phyloP scores from a whole-genome alignment of 2,888 invertebrate genomes.

The Erebia ligea region DNA sequence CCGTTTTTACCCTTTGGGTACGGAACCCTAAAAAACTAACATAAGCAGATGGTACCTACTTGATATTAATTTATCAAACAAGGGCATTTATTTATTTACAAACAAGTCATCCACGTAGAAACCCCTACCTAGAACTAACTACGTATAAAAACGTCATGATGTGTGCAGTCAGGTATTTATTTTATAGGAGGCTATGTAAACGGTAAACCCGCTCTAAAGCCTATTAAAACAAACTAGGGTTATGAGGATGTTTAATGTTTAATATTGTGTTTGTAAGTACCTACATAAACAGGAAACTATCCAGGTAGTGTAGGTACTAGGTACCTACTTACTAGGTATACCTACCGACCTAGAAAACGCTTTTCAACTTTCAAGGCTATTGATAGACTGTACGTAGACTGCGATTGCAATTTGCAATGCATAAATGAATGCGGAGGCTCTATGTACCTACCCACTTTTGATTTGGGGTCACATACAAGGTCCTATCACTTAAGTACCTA shows the following conservation, averaged over 20 bases:
- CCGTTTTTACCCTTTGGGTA: too few species aligned
- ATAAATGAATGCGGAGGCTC: too few species aligned
- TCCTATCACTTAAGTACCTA: too few species aligned
- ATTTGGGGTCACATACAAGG: too few species aligned
- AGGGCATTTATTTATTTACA: background rate
- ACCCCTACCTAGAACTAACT: background rate
- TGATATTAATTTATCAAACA: background rate
- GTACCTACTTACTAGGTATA: too few species aligned
- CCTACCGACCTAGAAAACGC: too few species aligned
- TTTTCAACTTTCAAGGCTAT: background rate
- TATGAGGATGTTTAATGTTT: background rate
- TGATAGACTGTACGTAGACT: background rate
- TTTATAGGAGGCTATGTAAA: background rate
- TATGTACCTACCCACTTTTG: too few species aligned
- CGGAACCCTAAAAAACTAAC: too few species aligned
- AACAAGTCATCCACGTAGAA: slow-evolving; percentile 9
- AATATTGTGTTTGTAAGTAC: background rate
- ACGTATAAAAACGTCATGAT: slow-evolving; percentile 1
- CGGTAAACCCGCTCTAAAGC: background rate
- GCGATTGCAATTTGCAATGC: background rate
- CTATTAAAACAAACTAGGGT: background rate
- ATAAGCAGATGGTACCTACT: too few species aligned
- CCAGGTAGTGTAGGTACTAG: background rate
- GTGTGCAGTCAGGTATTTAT: background rate
- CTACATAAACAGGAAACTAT: background rate